Base-by-base conservation (phyloP, 23 tunicate species). In the Halocynthia roretzi region DNA sequence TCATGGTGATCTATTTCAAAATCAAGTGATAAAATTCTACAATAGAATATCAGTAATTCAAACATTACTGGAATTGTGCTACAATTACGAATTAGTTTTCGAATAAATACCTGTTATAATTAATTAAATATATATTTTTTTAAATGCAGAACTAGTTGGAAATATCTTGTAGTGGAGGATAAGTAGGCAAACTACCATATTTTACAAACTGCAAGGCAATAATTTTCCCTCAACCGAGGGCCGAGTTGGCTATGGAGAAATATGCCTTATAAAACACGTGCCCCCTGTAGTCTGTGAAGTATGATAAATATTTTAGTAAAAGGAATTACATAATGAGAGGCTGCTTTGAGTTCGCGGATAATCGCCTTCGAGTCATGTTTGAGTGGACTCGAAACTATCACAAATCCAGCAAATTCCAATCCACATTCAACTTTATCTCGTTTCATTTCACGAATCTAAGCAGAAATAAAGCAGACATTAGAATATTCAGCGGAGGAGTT, bases 341-440 rank as follows among this genome's bases (percentile, higher is more conserved):
- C 76, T 53, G 77, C 65, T 23, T 87, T 76, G 7, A 94, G 74
- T 76, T 87, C 99, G 14, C 76, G 75, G 81, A 94, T 94, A 6
- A 94, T 81, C 7, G 90, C 81, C 66, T 82, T 87, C 10, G 99
- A 87, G 70, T 94, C 99, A 58, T 71, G 81, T 73, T 94, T 94
- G 21, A 94, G 85, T 20, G 99, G 99, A 64, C 90, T 83, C 6
- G 95, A 87, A 5, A 88, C 75, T 22, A 89, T 77, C 54, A 94
- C 82, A 67, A 94, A 94, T 48, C 99, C 99, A 10, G 77, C 91
- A 76, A 94, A 94, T 11, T 72, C 80, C 17, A 94, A 68, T 22
- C 77, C 82, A 12, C 54, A 53, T 82, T 94, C 99, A 9, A 88
- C 83, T 5, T 94, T 87, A 15, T 88, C 91, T 15, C 99, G 80